Evolutionary conservation across 2,888 invertebrate species (phyloP).

Genomic region (Acleris emargana): DNA sequence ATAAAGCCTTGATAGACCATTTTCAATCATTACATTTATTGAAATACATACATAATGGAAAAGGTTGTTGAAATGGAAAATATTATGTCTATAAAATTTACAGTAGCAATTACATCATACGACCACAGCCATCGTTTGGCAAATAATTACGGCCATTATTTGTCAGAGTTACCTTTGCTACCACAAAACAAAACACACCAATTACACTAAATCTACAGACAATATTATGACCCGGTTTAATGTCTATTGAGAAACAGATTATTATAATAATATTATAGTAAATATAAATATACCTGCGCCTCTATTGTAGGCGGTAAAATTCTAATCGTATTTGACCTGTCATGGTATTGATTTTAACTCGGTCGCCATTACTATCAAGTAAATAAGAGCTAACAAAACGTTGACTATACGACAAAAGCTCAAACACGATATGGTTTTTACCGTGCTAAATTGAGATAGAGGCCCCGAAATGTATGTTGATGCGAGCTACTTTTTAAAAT

Average conservation of each 20-base stretch:
- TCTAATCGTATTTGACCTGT: too few relatives aligned
- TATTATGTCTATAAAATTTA: constrained; percentile 17
- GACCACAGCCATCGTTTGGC: constrained; percentile 30
- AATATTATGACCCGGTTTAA: constrained; percentile 20
- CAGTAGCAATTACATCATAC: constrained; percentile 31
- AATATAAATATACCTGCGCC: too few relatives aligned
- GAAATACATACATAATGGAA: not conserved
- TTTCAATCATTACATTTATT: not conserved
- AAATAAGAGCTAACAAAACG: too few relatives aligned
- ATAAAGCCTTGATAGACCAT: too few relatives aligned
- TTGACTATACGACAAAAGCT: too few relatives aligned
- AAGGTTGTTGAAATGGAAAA: constrained; percentile 7
- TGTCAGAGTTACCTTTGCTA: constrained; percentile 42
- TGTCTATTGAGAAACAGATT: constrained; percentile 29
- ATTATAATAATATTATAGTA: not conserved
- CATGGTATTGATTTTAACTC: too few relatives aligned
- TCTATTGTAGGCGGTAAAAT: too few relatives aligned
- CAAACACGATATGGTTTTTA: too few relatives aligned
- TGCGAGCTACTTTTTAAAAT: too few relatives aligned
- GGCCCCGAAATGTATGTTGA: too few relatives aligned
- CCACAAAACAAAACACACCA: constrained; percentile 43
- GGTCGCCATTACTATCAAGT: too few relatives aligned
- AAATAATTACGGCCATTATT: constrained; percentile 38
- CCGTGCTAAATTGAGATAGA: too few relatives aligned
- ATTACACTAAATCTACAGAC: constrained; percentile 44